Base-by-base conservation (phyloP, 2,113 vertebrate species). In the Daphoenositta chrysoptera region DNA sequence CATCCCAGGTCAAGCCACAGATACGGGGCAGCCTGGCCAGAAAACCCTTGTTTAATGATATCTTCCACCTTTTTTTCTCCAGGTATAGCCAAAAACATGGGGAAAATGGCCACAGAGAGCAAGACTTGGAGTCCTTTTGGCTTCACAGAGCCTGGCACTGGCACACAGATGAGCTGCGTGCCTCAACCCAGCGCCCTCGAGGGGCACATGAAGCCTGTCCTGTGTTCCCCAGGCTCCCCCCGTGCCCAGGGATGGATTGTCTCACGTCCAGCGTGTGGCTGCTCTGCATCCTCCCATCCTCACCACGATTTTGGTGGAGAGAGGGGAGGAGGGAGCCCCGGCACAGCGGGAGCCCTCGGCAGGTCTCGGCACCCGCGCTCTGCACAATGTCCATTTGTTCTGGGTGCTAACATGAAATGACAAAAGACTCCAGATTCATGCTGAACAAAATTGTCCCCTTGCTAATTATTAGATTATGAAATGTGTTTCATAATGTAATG, bases 401-500 rank as follows among this genome's bases (percentile, higher is more conserved):
- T 71, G 92, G 92, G 93, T 92, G 94, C 86, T 90, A 90, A 94
- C 92, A 66, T 16, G 1, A 42, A 42, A 82, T 77, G 88, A 85
- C 88, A 90, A 93, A 94, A 70, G 85, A 6, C 64, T 86, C 79
- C 85, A 77, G 86, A 90, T 60, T 65, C 90, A 69, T 44, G 75
- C 90, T 50, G 70, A 72, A 83, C 63, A 30, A 90, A 87, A 91
- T 82, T 23, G 68, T 65, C 85, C 75, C 83, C 86, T 93, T 63
- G 83, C 54, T 90, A 93, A 95, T 96, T 88, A 92, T 86, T 94
- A 83, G 95, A 92, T 96, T 96, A 90, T 77, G 89, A 95, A 97
- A 96, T 4, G 13, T 2, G 47, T 96, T 97, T 94, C 88, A 58
- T 94, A 96, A 95, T 95, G 90, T 76, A 94, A 95, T 95, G 93